Evolutionary conservation across 2,888 invertebrate genomes (phyloP).

Genomic region (Heliothis peltigera): DNA sequence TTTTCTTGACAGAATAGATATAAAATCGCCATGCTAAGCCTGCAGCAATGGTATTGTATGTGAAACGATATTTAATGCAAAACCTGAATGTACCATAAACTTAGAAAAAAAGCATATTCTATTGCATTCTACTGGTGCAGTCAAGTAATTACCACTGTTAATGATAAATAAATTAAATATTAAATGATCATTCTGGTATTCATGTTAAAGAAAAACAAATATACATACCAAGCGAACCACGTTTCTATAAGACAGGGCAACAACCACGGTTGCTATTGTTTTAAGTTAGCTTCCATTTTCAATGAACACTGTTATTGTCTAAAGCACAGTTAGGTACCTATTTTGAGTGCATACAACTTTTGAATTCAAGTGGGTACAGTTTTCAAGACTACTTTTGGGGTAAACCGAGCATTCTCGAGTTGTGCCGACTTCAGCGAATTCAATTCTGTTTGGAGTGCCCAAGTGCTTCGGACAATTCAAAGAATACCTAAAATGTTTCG

Average conservation of each 20-base stretch:
- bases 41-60: too few species aligned
- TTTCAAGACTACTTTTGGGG: slow-evolving; percentile 47
- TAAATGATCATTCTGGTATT: neutral
- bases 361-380: slow-evolving; percentile 49
- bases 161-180: too few species aligned
- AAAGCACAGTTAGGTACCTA: slow-evolving; percentile 17
- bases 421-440: slow-evolving; percentile 46
- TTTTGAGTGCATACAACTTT: slow-evolving; percentile 41
- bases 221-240: neutral
- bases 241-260: neutral
- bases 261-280: slow-evolving; percentile 7
- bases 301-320: slow-evolving; percentile 15
- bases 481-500: slow-evolving; percentile 40
- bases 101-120: too few species aligned
- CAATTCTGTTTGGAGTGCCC: slow-evolving; percentile 50
- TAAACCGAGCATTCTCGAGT: slow-evolving; percentile 50
- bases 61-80: too few species aligned
- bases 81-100: too few species aligned
- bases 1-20: too few species aligned
- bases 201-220: neutral
- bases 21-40: too few species aligned
- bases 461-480: slow-evolving; percentile 48
- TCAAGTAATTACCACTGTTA: too few species aligned
- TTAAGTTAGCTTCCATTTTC: slow-evolving; percentile 19
- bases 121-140: too few species aligned